phyloP scores from a whole-genome alignment of 2,888 invertebrate species.

The Tetragonisca angustula region DNA sequence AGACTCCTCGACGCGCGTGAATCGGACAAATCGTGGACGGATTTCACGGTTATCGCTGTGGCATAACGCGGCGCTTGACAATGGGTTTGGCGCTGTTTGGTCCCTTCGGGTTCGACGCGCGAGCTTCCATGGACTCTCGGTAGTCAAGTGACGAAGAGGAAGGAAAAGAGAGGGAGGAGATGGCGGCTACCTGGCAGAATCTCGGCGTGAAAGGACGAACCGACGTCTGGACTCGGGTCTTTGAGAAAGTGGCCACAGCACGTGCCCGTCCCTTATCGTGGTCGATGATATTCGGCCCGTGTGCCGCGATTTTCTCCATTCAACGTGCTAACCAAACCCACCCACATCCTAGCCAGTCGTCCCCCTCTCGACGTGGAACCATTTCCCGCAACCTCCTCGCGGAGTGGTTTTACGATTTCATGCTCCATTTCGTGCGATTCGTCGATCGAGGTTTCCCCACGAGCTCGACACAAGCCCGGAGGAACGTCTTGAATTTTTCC shows the following conservation, averaged over 20 bases:
- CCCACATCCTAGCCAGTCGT: conserved; percentile 10
- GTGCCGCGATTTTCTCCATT: conserved; percentile 70
- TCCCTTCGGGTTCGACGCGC: conserved; percentile 53
- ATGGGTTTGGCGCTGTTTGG: conserved; percentile 71
- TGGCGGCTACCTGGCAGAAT: background rate
- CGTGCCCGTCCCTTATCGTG: conserved; percentile 72
- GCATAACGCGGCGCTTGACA: conserved; percentile 79
- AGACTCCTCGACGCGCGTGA: conserved; percentile 25
- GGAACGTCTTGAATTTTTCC: conserved; percentile 42
- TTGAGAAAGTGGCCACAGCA: conserved; percentile 47
- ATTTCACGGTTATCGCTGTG: conserved; percentile 73
- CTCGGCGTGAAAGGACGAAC: background rate
- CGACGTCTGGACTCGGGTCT: conserved; percentile 2
- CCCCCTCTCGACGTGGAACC: conserved; percentile 33
- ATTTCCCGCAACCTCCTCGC: conserved; percentile 60
- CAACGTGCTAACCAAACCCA: conserved; percentile 63
- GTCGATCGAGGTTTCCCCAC: conserved; percentile 70
- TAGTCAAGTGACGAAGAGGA: background rate
- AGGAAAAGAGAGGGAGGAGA: background rate
- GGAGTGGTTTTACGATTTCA: conserved; percentile 78
- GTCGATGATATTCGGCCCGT: conserved; percentile 73
- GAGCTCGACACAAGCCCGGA: conserved; percentile 5
- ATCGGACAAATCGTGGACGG: conserved; percentile 78
- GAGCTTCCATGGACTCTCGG: conserved; percentile 7
- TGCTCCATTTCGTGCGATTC: conserved; percentile 77